Evolutionary conservation across 37 sponge, comb jelly and placozoan species (phyloP).

Genomic region (Hormiphora californensis): DNA sequence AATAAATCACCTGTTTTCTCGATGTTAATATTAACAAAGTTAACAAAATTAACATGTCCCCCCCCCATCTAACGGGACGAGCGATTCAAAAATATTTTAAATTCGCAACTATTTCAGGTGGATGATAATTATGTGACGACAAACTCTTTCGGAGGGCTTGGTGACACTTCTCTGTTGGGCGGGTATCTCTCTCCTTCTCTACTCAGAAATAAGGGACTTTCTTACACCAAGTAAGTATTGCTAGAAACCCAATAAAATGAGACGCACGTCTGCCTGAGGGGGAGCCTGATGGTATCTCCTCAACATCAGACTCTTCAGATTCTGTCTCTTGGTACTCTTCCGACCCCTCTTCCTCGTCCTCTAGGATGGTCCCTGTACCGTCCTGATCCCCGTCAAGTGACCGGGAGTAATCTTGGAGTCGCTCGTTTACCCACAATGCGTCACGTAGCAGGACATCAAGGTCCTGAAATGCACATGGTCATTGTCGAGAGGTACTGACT

Average conservation of each 20-base stretch:
- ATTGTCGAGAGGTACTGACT: background rate
- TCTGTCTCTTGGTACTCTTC: too few species aligned
- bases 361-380: background rate
- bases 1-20: too few species aligned
- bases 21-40: too few species aligned
- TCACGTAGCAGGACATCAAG: constrained; percentile 17
- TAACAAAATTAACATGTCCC: too few species aligned
- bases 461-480: background rate
- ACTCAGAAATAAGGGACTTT: constrained; percentile 42
- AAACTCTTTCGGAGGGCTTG: constrained; percentile 2
- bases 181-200: background rate
- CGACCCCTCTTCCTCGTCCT: background rate
- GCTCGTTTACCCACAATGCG: constrained; percentile 37
- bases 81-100: too few species aligned
- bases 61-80: too few species aligned
- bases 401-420: constrained; percentile 1
- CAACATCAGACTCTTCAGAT: too few species aligned
- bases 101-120: background rate
- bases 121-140: constrained; percentile 32
- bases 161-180: constrained; percentile 36
- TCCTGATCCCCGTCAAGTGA: background rate
- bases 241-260: background rate
- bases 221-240: constrained; percentile 29
- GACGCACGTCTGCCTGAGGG: background rate
- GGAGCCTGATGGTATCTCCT: background rate